phyloP scores from a whole-genome alignment of 2,797 vertebrate species.

The Prunella strophiata region DNA sequence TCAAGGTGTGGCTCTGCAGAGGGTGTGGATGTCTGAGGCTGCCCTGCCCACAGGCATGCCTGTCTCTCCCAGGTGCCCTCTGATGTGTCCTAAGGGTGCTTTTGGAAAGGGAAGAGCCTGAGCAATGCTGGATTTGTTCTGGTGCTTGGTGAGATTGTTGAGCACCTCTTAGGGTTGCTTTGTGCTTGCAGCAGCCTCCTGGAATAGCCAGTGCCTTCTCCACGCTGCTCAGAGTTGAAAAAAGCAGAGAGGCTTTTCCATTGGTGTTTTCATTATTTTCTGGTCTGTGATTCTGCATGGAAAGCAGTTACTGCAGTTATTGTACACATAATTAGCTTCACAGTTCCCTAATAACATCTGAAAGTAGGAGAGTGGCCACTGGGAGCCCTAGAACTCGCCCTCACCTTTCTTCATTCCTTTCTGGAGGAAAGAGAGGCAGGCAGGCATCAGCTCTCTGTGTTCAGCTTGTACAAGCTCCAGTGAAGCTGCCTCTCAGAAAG shows the following conservation, averaged over 20 bases:
- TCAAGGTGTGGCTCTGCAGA: background rate
- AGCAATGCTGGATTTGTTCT: background rate
- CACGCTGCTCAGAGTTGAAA: background rate
- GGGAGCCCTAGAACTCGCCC: background rate
- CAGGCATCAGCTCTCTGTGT: background rate
- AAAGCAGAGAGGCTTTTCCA: background rate
- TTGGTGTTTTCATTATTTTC: constrained; percentile 14
- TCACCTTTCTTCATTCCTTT: background rate
- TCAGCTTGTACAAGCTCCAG: background rate
- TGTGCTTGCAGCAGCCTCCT: background rate
- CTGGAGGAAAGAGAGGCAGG: background rate
- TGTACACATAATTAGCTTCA: background rate
- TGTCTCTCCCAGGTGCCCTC: background rate
- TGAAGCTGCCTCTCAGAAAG: constrained; percentile 29
- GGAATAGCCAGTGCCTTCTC: background rate
- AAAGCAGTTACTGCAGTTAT: constrained; percentile 22
- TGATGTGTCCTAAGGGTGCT: accelerated
- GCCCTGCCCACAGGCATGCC: background rate
- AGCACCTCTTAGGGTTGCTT: background rate
- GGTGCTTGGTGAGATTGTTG: background rate
- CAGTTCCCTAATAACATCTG: constrained; percentile 32
- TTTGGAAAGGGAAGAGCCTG: background rate
- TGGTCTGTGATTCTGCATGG: constrained; percentile 29
- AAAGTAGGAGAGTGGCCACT: background rate
- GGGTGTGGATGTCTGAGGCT: background rate